Conservation (phyloP, 23 tunicate species). For the Phallusia fumigata region DNA sequence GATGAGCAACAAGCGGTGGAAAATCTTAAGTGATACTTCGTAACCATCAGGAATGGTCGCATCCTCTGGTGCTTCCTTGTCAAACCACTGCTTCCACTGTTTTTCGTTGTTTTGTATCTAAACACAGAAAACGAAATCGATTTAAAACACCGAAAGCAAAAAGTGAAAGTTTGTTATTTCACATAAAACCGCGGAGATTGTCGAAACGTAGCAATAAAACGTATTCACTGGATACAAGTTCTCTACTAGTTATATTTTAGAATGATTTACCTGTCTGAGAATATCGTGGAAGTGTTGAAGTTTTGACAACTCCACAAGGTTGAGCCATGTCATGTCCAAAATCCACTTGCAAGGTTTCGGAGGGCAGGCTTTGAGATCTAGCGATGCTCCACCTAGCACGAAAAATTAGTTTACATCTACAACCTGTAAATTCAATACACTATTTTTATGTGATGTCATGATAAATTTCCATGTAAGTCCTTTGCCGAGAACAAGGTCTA, state of each 20-base stretch:
- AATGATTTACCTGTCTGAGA: conserved; percentile 54
- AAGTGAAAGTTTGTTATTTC: too few relatives aligned
- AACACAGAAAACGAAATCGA: neutral
- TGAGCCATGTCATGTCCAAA: conserved; percentile 94
- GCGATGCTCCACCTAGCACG: conserved; percentile 81
- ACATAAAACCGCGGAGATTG: too few relatives aligned
- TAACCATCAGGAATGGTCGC: conserved; percentile 93
- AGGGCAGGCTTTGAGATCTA: conserved; percentile 94
- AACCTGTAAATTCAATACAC: too few relatives aligned
- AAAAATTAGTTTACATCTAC: too few relatives aligned
- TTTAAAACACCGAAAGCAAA: neutral
- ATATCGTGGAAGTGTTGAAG: conserved; percentile 89
- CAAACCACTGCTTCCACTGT: conserved; percentile 98
- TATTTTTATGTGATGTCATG: too few relatives aligned
- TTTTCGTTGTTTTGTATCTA: conserved; percentile 89
- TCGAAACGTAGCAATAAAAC: too few relatives aligned
- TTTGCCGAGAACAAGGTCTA: neutral
- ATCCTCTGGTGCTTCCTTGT: conserved; percentile 90
- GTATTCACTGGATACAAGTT: too few relatives aligned
- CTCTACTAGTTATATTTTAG: neutral
- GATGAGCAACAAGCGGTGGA: conserved; percentile 75
- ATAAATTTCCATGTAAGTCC: too few relatives aligned
- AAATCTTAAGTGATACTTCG: conserved; percentile 76
- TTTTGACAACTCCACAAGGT: conserved; percentile 86
- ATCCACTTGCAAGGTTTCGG: conserved; percentile 98